phyloP scores from a whole-genome alignment of 1,140 invertebrate species.

The Temnothorax nylanderi region DNA sequence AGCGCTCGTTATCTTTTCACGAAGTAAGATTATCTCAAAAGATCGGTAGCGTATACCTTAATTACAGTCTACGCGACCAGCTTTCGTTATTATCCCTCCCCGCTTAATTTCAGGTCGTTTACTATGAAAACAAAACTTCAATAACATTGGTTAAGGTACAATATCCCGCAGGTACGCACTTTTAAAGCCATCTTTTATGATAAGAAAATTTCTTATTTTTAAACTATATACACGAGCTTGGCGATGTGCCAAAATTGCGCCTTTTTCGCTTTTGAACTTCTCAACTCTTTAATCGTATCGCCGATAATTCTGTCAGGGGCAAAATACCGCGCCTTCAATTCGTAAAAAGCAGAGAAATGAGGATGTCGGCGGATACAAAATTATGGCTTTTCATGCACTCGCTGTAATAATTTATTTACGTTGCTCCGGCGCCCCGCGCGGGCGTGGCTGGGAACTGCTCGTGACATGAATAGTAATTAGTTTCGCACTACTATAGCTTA shows the following conservation, averaged over 20 bases:
- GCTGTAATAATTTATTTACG: constrained; percentile 63
- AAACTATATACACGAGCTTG: background rate
- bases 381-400: constrained; percentile 44
- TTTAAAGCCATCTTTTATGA: background rate
- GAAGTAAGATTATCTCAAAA: constrained; percentile 31
- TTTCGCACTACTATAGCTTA: constrained; percentile 30
- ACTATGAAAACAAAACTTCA: constrained; percentile 23
- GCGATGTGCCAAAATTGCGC: constrained; percentile 4
- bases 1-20: constrained; percentile 37
- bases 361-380: background rate
- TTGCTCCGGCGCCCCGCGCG: background rate
- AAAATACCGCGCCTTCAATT: constrained; percentile 13
- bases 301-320: constrained; percentile 22
- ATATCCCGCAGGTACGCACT: background rate
- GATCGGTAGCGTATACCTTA: constrained; percentile 6
- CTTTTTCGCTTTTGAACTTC: background rate
- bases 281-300: constrained; percentile 9
- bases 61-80: constrained; percentile 9
- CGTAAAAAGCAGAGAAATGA: background rate
- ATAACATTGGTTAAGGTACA: background rate
- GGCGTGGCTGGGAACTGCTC: constrained; percentile 14
- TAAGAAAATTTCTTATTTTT: constrained; percentile 18
- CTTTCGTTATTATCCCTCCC: constrained; percentile 2
- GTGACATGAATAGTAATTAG: constrained; percentile 65
- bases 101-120: constrained; percentile 1